Conservation (phyloP, 1,140 invertebrate genomes). For the Zaprionus africanus region DNA sequence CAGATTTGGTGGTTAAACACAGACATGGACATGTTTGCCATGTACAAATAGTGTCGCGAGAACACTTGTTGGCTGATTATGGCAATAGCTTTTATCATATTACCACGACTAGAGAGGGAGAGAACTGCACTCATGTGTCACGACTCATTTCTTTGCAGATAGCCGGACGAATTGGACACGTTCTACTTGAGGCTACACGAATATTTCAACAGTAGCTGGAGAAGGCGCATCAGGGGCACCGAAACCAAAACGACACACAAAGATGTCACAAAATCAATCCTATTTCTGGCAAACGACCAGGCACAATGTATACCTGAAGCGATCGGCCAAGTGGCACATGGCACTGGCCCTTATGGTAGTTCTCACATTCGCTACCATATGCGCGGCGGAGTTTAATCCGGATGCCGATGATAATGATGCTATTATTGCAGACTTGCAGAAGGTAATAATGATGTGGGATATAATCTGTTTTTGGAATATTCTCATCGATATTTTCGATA, state of each 20-base stretch:
- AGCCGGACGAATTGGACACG: slow-evolving; percentile 59
- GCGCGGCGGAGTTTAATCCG: slow-evolving; percentile 69
- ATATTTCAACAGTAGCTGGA: slow-evolving; percentile 40
- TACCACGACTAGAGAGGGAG: slow-evolving; percentile 8
- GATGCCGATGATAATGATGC: slow-evolving; percentile 64
- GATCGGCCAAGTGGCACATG: slow-evolving; percentile 80
- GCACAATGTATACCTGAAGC: slow-evolving; percentile 82
- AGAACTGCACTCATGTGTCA: slow-evolving; percentile 26
- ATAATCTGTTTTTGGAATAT: neutral
- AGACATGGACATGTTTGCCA: slow-evolving; percentile 38
- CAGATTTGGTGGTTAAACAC: slow-evolving; percentile 43
- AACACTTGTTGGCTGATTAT: slow-evolving; percentile 65
- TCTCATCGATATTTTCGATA: neutral
- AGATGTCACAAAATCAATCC: slow-evolving; percentile 84
- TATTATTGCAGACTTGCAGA: slow-evolving; percentile 50
- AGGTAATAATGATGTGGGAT: slow-evolving; percentile 26
- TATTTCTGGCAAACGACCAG: slow-evolving; percentile 84
- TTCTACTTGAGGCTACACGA: slow-evolving; percentile 22
- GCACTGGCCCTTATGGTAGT: slow-evolving; percentile 77
- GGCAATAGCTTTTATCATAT: slow-evolving; percentile 24
- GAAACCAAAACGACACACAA: slow-evolving; percentile 38
- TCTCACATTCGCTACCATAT: slow-evolving; percentile 79
- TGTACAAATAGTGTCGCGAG: slow-evolving; percentile 32
- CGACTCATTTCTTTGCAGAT: slow-evolving; percentile 61
- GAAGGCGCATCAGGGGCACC: slow-evolving; percentile 12